A percentile compares a stretch with the other conserved stretches of the same genome.
Conservation (phyloP, 1,140 invertebrate genomes). For the Formica selysi region DNA sequence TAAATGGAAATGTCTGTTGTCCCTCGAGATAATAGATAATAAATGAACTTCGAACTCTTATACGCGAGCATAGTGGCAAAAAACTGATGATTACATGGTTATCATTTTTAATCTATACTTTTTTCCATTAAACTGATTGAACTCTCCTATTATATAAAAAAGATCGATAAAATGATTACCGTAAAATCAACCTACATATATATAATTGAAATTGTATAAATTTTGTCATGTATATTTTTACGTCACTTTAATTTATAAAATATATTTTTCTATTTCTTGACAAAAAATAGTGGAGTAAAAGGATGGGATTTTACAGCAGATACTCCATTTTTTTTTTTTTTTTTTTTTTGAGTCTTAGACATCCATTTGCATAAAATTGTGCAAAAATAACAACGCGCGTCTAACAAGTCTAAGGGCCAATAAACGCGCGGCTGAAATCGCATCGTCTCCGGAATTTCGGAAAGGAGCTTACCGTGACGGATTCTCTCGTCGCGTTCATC, state of each 20-base stretch:
- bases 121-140: not conserved
- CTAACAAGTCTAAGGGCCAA: constrained; percentile 42
- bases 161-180: not conserved
- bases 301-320: not conserved
- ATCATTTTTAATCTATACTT: too few species aligned
- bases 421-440: constrained; percentile 42
- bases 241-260: not conserved
- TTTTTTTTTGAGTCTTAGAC: not conserved
- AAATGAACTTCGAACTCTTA: constrained; percentile 32
- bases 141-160: not conserved
- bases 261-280: not conserved
- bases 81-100: not conserved
- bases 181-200: not conserved
- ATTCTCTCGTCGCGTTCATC: constrained; percentile 57
- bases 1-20: constrained; percentile 62
- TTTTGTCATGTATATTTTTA: not conserved
- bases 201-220: not conserved
- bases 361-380: constrained; percentile 24
- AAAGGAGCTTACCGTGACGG: constrained; percentile 59
- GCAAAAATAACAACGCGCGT: constrained; percentile 15
- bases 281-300: not conserved
- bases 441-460: constrained; percentile 43
- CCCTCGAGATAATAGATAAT: constrained; percentile 45
- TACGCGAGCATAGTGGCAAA: not conserved
- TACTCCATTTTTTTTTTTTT: not conserved